Base-by-base conservation (phyloP, 2,888 invertebrate species). In the Polydesmus complanatus region DNA sequence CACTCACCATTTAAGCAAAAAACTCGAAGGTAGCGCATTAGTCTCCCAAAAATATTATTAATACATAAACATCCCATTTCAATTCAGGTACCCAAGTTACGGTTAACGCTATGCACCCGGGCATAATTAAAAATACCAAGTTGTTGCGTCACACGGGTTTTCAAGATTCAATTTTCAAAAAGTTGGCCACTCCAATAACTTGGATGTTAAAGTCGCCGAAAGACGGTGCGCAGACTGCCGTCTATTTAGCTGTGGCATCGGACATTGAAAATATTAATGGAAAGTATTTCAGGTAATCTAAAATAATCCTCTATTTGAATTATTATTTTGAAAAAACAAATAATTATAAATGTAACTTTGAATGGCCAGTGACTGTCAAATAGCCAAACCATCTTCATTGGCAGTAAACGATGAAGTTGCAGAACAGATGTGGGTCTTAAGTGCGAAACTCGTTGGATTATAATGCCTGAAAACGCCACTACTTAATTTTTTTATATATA, bases 381-480 rank as follows among this genome's bases (percentile, higher is more conserved):
- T 56, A 11, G 48, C 25, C 14, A 54, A 37, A 2, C 57, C 61
- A 21, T 27, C 57, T 22, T n/a, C 53, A 60, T 60, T 63, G 64
- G 66, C 66, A 3, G 25, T 53, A 14, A 64, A 68, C 58, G 63
- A 65, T n/a, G 53, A 47, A 19, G 18, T 60, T 1, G 62, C 66
- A 21, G 60, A 63, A 61, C 58, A 54, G 8, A 37, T 68, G 11
- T 68, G 68, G 68, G 64, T 66, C 11, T 26, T 67, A 3, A 67
- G 67, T 27, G 62, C 62, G 19, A 53, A 64, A 47, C 37, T 61
- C 18, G 22, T 19, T 11, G 19, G 21, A 55, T 26, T 54, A 18
- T 47, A 51, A 51, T 8, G 3, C 8, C n/a, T 21, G 22, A 21
- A 51, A 51, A 51, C 5, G n/a, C n/a, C 8, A 51, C 8, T 51